Percentiles rank a stretch among this genome's conserved stretches.
These are phyloP conservation scores for Conus betulinus DNA, from an alignment of 1,140 invertebrate species.

Conservation along the genomic window DNA sequence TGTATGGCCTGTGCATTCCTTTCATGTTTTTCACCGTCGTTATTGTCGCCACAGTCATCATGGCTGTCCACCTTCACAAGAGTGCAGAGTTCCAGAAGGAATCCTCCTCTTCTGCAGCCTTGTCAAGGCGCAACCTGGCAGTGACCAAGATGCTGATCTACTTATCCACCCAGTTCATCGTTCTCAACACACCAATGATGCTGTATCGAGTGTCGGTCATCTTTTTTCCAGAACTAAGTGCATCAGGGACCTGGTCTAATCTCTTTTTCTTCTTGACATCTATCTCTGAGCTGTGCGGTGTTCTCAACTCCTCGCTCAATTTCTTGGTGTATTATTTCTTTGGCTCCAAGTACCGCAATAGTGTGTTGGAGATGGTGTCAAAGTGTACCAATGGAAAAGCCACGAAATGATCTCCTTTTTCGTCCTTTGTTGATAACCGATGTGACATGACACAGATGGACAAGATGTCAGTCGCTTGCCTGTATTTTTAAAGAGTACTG, in stretches of 20 bases:
- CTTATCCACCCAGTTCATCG: conserved; percentile 13
- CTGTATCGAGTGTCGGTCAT: background rate
- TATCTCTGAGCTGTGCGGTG: background rate
- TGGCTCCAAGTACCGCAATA: background rate
- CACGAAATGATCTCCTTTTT: too few species aligned
- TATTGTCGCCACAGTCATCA: background rate
- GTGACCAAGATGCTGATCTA: conserved; percentile 24
- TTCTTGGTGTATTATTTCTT: conserved; percentile 26
- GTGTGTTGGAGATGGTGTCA: background rate
- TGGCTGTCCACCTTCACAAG: background rate
- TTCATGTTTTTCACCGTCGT: background rate
- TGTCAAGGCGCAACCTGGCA: background rate
- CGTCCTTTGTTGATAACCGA: too few species aligned
- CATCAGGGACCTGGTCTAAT: background rate
- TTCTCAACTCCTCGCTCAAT: background rate
- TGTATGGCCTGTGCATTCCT: background rate
- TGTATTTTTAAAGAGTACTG: too few species aligned
- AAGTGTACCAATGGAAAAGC: background rate
- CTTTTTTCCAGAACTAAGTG: background rate
- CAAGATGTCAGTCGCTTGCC: too few species aligned
- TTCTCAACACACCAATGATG: background rate
- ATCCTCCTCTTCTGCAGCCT: background rate
- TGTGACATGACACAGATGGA: too few species aligned
- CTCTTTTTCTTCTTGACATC: background rate
- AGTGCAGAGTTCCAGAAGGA: background rate